Evolutionary conservation across 2,113 vertebrate genomes (phyloP).

Genomic region (Nymphicus hollandicus): DNA sequence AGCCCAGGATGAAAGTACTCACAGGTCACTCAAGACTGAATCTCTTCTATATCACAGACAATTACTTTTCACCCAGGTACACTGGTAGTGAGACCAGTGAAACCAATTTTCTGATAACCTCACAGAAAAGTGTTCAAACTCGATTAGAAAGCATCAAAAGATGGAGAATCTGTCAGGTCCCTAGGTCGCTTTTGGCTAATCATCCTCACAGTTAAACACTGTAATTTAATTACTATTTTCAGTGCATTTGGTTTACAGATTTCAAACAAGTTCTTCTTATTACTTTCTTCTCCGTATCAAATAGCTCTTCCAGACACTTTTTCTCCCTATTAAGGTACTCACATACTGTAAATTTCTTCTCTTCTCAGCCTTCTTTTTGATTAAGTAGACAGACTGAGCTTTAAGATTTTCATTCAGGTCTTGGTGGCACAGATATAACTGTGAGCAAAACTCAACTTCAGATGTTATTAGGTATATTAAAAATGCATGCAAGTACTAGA

Average conservation of each 20-base stretch:
- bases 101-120: neutral
- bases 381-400: conserved; percentile 45
- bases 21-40: fast-evolving
- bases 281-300: conserved; percentile 17
- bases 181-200: neutral
- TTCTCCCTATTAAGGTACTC: conserved; percentile 14
- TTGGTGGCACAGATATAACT: conserved; percentile 50
- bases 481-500: conserved; percentile 60
- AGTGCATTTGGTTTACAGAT: neutral
- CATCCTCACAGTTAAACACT: conserved; percentile 13
- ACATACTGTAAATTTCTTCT: neutral
- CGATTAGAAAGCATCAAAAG: conserved; percentile 12
- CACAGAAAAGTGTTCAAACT: neutral
- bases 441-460: conserved; percentile 63
- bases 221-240: conserved; percentile 48
- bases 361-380: conserved; percentile 28
- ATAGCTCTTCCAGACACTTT: conserved; percentile 8
- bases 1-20: neutral
- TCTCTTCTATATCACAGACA: neutral
- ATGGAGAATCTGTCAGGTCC: neutral
- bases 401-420: conserved; percentile 24
- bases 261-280: conserved; percentile 21
- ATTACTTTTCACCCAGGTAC: neutral
- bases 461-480: conserved; percentile 57
- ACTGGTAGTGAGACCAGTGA: neutral